Base-by-base conservation (phyloP, 2,888 invertebrate species). In the Athripsodes cinereus region DNA sequence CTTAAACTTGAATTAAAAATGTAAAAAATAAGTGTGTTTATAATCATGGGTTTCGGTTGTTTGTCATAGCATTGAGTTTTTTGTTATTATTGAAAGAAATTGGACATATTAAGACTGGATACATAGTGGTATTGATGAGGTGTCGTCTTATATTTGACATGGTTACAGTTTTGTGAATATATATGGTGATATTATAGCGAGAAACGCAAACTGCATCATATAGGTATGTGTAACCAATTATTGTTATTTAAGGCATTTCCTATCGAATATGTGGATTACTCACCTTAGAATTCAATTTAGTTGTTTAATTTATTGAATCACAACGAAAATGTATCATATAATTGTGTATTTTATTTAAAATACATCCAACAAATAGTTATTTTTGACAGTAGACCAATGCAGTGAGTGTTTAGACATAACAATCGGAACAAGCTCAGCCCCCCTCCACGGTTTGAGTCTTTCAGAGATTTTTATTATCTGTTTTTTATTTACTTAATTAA, bases 1-100 rank as follows among this genome's bases (percentile, higher is more conserved):
- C 40, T 40, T 40, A 40, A 40, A 40, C 40, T 40, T 40, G 40
- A 40, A 40, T 40, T 40, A 40, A 40, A 40, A 40, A 40, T 40
- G 40, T 40, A 16, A 40, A n/a, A 16, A 40, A 40, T 26, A 40
- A 40, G 16, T n/a, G 40, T 40, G 40, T 40, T 40, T 40, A 40
- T 40, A 40, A 40, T 16, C 40, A 13, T 40, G 40, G 40, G 13
- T 13, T 13, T 16, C 16, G 40, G 16, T 3, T 13, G 40, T 40
- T 40, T 40, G 40, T 40, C 40, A 40, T 8, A n/a, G 3, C 13
- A 13, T 16, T n/a, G 5, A 16, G 5, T 8, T n/a, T 40, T 40
- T 3, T 40, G 40, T 16, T 40, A 40, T 13, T 40, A n/a, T 40
- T 40, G 40, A 40, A 40, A 40, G 13, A 40, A 40, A 40, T 40